Evolutionary conservation across 2,888 invertebrate genomes (phyloP).

Genomic region (Deilephila elpenor): DNA sequence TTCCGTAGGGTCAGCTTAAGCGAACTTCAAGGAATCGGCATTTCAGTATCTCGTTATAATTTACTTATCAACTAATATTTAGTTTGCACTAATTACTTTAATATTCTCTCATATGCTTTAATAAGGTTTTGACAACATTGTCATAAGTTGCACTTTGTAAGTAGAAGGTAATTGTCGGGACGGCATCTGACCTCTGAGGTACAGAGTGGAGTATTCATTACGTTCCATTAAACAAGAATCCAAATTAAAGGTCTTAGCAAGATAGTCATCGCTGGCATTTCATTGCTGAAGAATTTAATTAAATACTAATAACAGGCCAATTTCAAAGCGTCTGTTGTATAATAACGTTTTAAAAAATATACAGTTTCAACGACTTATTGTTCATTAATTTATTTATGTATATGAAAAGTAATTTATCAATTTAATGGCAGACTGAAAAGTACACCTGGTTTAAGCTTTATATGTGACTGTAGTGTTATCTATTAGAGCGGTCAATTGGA

Average conservation of each 20-base stretch:
- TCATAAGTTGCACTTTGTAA: conserved; percentile 23
- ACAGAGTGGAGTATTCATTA: conserved; percentile 45
- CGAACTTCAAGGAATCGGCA: neutral
- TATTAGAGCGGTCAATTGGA: neutral
- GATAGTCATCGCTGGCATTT: conserved; percentile 42
- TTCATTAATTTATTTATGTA: neutral
- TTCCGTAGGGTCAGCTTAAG: neutral
- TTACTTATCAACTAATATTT: neutral
- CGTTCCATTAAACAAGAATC: conserved; percentile 50
- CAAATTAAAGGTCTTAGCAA: conserved; percentile 53
- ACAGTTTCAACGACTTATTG: neutral
- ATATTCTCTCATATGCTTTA: neutral
- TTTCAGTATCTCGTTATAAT: no score
- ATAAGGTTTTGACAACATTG: neutral
- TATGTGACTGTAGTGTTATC: neutral
- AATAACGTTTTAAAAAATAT: conserved; percentile 3
- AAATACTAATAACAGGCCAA: conserved; percentile 48
- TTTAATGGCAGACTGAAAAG: neutral
- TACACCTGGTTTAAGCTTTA: neutral
- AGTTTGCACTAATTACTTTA: neutral
- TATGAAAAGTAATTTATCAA: neutral
- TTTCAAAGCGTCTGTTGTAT: neutral
- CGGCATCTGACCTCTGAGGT: conserved; percentile 40
- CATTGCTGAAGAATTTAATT: conserved; percentile 53
- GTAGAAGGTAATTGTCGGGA: conserved; percentile 37